Percentiles rank a stretch among this genome's conserved stretches.
Conservation (phyloP, 1,140 invertebrate species). For the Leguminivora glycinivorella region DNA sequence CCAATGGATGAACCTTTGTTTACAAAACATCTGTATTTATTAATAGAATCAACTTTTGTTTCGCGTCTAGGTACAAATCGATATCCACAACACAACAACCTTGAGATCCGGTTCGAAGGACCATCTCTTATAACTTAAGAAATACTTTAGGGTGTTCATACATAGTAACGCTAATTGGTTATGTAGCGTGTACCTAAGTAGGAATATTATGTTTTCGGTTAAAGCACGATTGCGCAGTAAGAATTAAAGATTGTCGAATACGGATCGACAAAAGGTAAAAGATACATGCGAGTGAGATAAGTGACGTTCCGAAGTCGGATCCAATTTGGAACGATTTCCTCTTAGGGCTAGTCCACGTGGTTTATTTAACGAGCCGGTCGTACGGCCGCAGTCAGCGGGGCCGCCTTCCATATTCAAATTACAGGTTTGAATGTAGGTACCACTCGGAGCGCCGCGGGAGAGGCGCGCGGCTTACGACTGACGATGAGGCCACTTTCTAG, state of each 20-base stretch:
- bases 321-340: constrained; percentile 38
- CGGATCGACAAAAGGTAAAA: not conserved
- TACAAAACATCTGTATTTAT: not conserved
- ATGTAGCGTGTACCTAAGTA: too few relatives aligned
- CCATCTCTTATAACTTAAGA: too few relatives aligned
- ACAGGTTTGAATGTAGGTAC: constrained; percentile 59
- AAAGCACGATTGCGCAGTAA: not conserved
- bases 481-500: constrained; percentile 52
- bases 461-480: constrained; percentile 34
- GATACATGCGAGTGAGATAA: constrained; percentile 18
- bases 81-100: not conserved
- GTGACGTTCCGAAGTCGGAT: constrained; percentile 24
- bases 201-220: not conserved
- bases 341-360: constrained; percentile 49
- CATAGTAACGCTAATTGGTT: too few relatives aligned
- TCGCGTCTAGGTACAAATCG: not conserved
- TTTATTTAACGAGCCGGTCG: constrained; percentile 32
- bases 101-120: constrained; percentile 5
- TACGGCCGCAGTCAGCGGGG: constrained; percentile 30
- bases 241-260: constrained; percentile 7
- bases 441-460: constrained; percentile 43
- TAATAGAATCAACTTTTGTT: not conserved
- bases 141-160: too few relatives aligned
- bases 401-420: constrained; percentile 62
- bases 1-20: constrained; percentile 6